phyloP scores from a whole-genome alignment of 2,888 invertebrate species.

The Timema podura region DNA sequence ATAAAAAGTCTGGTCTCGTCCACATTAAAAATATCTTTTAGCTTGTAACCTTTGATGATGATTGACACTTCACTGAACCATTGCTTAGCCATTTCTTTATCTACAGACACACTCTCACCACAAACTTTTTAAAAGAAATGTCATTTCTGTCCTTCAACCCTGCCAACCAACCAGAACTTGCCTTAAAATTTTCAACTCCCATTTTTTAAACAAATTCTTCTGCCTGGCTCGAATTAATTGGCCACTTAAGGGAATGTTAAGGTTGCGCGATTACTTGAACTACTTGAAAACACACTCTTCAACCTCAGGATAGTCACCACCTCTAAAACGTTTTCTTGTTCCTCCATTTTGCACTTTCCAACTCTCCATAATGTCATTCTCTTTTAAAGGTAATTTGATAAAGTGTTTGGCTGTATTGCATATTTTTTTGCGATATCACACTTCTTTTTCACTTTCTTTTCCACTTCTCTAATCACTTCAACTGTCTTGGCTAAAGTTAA shows the following conservation, averaged over 20 bases:
- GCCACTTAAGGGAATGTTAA: slow-evolving; percentile 7
- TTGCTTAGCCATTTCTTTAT: not conserved
- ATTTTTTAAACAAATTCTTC: not conserved
- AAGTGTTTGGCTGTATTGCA: too few species aligned
- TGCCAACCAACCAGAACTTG: not conserved
- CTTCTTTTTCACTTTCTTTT: too few species aligned
- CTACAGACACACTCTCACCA: not conserved
- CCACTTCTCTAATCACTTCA: too few species aligned
- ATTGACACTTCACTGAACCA: slow-evolving; percentile 3
- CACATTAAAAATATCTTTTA: not conserved
- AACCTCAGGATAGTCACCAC: not conserved
- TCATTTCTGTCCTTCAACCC: too few species aligned
- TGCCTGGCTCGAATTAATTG: not conserved
- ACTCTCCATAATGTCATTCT: too few species aligned
- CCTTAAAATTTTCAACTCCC: not conserved
- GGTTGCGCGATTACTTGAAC: not conserved
- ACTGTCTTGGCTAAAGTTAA: too few species aligned
- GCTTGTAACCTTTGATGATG: not conserved
- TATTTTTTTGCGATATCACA: too few species aligned
- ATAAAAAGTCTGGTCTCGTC: not conserved
- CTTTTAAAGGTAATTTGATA: too few species aligned
- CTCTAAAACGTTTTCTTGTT: not conserved
- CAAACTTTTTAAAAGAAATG: not conserved
- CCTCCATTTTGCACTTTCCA: too few species aligned
- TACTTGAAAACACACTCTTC: not conserved